phyloP scores from a whole-genome alignment of 2,113 vertebrate genomes.

The Lophura nycthemera region DNA sequence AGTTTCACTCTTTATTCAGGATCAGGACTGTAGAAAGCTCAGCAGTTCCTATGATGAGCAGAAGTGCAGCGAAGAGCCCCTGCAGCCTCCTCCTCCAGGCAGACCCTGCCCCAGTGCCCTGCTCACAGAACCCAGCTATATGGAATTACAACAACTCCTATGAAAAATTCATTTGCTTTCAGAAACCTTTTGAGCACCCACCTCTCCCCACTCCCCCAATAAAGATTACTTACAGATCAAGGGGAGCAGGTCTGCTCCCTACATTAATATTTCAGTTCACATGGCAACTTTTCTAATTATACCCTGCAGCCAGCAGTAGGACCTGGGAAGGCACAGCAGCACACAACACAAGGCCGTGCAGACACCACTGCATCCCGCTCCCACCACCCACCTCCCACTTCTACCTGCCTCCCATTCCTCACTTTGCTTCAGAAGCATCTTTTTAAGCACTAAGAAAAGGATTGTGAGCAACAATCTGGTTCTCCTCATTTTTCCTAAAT shows the following conservation, averaged over 20 bases:
- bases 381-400: neutral
- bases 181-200: neutral
- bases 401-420: neutral
- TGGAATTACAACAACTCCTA: neutral
- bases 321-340: neutral
- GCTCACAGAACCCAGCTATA: neutral
- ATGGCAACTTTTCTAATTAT: neutral
- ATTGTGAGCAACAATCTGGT: neutral
- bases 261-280: neutral
- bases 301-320: neutral
- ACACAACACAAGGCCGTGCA: neutral
- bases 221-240: neutral
- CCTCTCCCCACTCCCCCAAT: neutral
- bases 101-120: neutral
- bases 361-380: neutral
- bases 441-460: neutral
- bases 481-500: neutral
- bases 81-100: neutral
- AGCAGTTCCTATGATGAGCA: neutral
- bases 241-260: neutral
- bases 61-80: too few relatives aligned
- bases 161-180: neutral
- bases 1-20: constrained; percentile 30
- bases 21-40: constrained; percentile 29
- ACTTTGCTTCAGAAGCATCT: neutral